A percentile compares a stretch with the other conserved stretches of the same genome.
phyloP scores from a whole-genome alignment of 1,140 invertebrate species.

The Holcopasites calliopsidis region DNA sequence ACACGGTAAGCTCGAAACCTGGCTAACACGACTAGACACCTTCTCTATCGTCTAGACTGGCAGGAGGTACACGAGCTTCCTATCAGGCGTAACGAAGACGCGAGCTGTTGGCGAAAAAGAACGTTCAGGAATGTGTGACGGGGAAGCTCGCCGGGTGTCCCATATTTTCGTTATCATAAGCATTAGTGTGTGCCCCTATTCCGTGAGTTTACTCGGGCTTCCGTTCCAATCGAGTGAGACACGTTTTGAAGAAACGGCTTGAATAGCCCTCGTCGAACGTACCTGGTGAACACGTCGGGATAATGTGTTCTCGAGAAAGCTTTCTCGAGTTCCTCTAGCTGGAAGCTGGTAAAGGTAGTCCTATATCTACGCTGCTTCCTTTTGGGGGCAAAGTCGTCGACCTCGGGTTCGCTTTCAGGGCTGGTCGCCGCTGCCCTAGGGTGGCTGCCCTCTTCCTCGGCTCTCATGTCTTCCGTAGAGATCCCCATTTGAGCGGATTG shows the following conservation, averaged over 20 bases:
- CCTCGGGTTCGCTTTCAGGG: constrained; percentile 87
- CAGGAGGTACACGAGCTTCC: constrained; percentile 49
- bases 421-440: constrained; percentile 78
- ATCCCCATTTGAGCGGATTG: constrained; percentile 73
- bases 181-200: too few species aligned
- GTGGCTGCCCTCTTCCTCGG: constrained; percentile 73
- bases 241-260: neutral
- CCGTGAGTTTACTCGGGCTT: too few species aligned
- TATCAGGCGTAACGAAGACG: constrained; percentile 5
- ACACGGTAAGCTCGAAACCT: constrained; percentile 20
- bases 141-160: too few species aligned
- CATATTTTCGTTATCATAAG: neutral
- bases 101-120: neutral
- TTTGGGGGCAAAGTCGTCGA: constrained; percentile 92
- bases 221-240: too few species aligned
- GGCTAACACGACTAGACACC: constrained; percentile 57
- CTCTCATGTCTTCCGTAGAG: constrained; percentile 72
- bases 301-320: constrained; percentile 98
- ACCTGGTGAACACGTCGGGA: constrained; percentile 98
- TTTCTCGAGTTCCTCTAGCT: constrained; percentile 97
- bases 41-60: constrained; percentile 67
- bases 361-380: constrained; percentile 94
- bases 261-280: constrained; percentile 65
- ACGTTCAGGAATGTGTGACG: neutral
- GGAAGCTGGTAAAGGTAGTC: constrained; percentile 97